Percentiles rank a stretch among this genome's conserved stretches.
Evolutionary conservation across 2,113 vertebrate genomes (phyloP).

Genomic region (Reinhardtius hippoglossoides): DNA sequence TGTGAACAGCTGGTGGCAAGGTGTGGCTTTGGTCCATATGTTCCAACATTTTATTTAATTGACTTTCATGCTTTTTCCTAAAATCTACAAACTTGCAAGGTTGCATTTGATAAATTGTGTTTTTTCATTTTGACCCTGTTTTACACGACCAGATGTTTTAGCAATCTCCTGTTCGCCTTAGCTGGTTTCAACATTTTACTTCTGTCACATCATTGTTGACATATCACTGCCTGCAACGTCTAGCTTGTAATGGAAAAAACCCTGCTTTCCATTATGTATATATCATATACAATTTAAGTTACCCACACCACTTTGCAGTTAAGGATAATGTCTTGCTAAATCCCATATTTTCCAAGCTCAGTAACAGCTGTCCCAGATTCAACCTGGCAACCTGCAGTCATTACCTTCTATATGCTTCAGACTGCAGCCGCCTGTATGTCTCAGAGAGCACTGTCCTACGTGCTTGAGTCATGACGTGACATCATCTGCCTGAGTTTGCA

Average conservation of each 20-base stretch:
- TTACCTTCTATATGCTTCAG: slow-evolving; percentile 20
- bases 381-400: slow-evolving; percentile 25
- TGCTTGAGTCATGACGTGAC: slow-evolving; percentile 38
- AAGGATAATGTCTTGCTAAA: not conserved
- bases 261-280: not conserved
- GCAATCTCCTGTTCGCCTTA: not conserved
- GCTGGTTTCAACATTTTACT: not conserved
- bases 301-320: not conserved
- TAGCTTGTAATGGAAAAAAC: not conserved
- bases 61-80: not conserved
- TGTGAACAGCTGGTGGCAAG: not conserved
- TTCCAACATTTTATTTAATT: too few species aligned
- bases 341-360: slow-evolving; percentile 25
- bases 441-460: slow-evolving; percentile 10
- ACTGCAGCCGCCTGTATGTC: slow-evolving; percentile 14
- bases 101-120: not conserved
- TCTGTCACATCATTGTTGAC: not conserved
- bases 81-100: not conserved
- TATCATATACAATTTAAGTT: not conserved
- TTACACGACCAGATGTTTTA: not conserved
- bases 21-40: too few species aligned
- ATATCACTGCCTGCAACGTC: not conserved
- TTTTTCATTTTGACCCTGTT: not conserved
- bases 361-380: slow-evolving; percentile 25
- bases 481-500: slow-evolving; percentile 32